Percentiles rank a stretch among this genome's conserved stretches.
phyloP scores from a whole-genome alignment of 1,140 invertebrate genomes.

The Bombus ignitus region DNA sequence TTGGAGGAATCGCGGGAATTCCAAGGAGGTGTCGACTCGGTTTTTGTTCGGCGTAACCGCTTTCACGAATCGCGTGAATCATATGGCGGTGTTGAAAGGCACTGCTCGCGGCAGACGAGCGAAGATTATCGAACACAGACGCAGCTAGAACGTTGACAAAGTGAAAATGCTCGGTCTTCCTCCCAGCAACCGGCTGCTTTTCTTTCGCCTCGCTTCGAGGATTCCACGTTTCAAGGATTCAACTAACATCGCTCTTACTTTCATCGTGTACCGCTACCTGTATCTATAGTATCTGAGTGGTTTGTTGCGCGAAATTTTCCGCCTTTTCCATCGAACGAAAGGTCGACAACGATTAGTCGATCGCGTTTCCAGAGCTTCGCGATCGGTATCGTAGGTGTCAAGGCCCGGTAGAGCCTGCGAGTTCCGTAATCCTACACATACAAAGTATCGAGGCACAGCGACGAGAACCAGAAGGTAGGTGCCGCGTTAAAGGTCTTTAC shows the following conservation, averaged over 20 bases:
- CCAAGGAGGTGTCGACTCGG: slow-evolving; percentile 30
- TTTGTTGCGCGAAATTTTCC: background rate
- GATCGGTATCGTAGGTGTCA: slow-evolving; percentile 59
- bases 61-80: slow-evolving; percentile 56
- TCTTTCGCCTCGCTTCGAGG: slow-evolving; percentile 9
- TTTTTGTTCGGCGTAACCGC: slow-evolving; percentile 32
- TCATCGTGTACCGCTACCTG: background rate
- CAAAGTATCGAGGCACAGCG: slow-evolving; percentile 39
- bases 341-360: background rate
- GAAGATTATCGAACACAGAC: background rate
- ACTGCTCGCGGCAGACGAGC: background rate
- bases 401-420: slow-evolving; percentile 58
- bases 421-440: slow-evolving; percentile 36
- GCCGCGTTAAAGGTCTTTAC: slow-evolving; percentile 66
- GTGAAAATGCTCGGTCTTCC: slow-evolving; percentile 39
- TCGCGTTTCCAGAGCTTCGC: background rate
- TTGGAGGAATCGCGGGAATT: background rate
- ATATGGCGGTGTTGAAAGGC: background rate
- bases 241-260: background rate
- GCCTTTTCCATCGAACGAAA: background rate
- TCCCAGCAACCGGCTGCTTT: background rate
- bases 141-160: slow-evolving; percentile 17
- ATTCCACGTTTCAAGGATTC: slow-evolving; percentile 6
- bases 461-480: slow-evolving; percentile 46
- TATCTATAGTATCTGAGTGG: too few species aligned